phyloP scores from a whole-genome alignment of 1,140 invertebrate species.

The Papilio polyxenes region DNA sequence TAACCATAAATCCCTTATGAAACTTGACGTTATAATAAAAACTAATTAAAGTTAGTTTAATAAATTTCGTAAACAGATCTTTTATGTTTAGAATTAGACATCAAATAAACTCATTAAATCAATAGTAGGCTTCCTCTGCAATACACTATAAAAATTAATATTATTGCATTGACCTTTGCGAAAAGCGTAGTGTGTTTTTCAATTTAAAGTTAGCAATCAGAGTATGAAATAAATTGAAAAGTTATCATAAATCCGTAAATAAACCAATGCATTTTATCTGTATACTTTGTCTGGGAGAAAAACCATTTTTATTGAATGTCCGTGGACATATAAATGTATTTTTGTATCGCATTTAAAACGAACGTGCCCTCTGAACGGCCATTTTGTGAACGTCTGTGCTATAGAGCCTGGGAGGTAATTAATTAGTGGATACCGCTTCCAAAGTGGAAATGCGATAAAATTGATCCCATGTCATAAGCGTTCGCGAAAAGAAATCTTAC shows the following conservation, averaged over 20 bases:
- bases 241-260: slow-evolving; percentile 26
- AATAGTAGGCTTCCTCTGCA: too few relatives aligned
- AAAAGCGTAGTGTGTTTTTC: not conserved
- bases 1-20: too few relatives aligned
- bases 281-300: slow-evolving; percentile 2
- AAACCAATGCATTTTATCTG: slow-evolving; percentile 27
- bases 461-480: slow-evolving; percentile 32
- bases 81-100: too few relatives aligned
- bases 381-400: slow-evolving; percentile 46
- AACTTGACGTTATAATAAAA: too few relatives aligned
- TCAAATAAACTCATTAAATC: too few relatives aligned
- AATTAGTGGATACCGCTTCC: slow-evolving; percentile 60
- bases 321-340: slow-evolving; percentile 32
- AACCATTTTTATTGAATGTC: slow-evolving; percentile 24
- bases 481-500: slow-evolving; percentile 29
- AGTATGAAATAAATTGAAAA: slow-evolving; percentile 26
- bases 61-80: too few relatives aligned
- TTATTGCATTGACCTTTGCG: slow-evolving; percentile 1
- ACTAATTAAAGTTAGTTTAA: too few relatives aligned
- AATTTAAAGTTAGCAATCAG: not conserved
- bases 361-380: slow-evolving; percentile 35
- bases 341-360: slow-evolving; percentile 34
- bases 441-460: slow-evolving; percentile 55
- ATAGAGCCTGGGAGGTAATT: slow-evolving; percentile 54
- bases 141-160: too few relatives aligned